phyloP scores from a whole-genome alignment of 2,113 vertebrate species.

The Lagenorhynchus albirostris region DNA sequence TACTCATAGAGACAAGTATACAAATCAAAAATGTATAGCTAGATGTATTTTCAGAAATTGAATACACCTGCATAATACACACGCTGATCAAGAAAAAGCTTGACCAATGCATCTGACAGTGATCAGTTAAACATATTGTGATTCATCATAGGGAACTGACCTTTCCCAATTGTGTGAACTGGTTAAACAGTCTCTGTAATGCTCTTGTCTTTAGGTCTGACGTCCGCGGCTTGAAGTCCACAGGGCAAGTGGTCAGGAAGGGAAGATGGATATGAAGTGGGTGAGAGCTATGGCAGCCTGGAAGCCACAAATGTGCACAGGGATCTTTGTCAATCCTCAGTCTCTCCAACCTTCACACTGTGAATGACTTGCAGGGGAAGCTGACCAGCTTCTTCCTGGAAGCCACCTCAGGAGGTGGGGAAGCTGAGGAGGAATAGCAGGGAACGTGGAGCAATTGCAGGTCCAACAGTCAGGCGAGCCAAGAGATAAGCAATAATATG shows the following conservation, averaged over 20 bases:
- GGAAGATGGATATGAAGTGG: not conserved
- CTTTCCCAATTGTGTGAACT: not conserved
- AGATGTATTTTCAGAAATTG: not conserved
- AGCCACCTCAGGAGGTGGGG: not conserved
- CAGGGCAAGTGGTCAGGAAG: not conserved
- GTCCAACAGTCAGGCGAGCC: not conserved
- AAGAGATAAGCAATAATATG: not conserved
- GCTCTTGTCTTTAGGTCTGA: not conserved
- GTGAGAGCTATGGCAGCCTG: not conserved
- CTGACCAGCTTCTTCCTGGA: not conserved
- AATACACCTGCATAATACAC: not conserved
- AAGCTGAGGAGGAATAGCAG: not conserved
- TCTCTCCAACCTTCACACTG: not conserved
- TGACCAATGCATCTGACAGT: not conserved
- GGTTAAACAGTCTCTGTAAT: not conserved
- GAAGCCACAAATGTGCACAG: not conserved
- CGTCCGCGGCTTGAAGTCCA: not conserved
- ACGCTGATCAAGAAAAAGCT: not conserved
- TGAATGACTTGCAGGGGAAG: not conserved
- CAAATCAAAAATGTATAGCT: not conserved
- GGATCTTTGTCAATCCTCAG: not conserved
- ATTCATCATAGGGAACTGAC: not conserved
- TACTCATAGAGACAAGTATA: not conserved
- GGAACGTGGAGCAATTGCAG: not conserved
- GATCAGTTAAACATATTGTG: not conserved